Evolutionary conservation across 2,113 vertebrate genomes (phyloP).

Genomic region (Orientallactaga bullata): DNA sequence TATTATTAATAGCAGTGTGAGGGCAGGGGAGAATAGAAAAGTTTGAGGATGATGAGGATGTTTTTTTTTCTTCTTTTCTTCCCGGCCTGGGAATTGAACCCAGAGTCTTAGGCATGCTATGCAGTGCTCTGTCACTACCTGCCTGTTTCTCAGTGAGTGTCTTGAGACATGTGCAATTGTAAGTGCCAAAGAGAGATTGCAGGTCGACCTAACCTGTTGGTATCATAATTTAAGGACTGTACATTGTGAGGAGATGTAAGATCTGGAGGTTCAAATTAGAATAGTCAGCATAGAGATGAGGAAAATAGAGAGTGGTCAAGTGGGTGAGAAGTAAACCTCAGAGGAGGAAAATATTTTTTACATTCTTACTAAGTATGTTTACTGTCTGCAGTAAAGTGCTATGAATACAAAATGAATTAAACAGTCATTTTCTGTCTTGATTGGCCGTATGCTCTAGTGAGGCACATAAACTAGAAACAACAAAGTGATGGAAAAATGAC

Average conservation of each 20-base stretch:
- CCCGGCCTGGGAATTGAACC: background rate
- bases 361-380: conserved; percentile 8
- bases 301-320: background rate
- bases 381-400: background rate
- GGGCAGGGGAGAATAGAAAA: background rate
- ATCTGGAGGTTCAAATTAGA: background rate
- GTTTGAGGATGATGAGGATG: conserved; percentile 6
- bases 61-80: background rate
- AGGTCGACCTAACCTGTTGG: background rate
- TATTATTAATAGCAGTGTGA: background rate
- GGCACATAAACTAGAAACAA: conserved; percentile 27
- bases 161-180: background rate
- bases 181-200: conserved; percentile 15
- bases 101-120: background rate
- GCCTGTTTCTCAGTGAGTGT: background rate
- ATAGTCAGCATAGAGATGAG: background rate
- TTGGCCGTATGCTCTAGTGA: background rate
- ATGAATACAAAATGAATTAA: conserved; percentile 19
- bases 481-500: conserved; percentile 46
- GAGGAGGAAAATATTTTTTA: conserved; percentile 26
- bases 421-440: conserved; percentile 3
- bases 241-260: background rate
- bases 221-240: background rate
- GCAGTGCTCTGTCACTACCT: background rate
- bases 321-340: background rate